Conservation (phyloP, 2,888 invertebrate genomes). For the Meiosimyza platycephala region DNA sequence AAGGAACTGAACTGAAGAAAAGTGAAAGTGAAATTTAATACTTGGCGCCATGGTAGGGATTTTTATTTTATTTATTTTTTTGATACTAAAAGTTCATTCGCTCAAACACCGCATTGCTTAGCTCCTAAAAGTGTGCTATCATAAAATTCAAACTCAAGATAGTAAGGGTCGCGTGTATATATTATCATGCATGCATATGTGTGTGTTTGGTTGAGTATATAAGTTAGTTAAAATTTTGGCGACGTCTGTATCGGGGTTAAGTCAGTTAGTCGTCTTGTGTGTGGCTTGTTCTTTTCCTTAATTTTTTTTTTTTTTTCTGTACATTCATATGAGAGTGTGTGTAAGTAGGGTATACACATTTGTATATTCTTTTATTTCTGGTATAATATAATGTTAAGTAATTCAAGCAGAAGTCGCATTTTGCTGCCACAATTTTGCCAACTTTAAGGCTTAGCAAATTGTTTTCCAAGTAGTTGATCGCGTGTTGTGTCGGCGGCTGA, state of each 20-base stretch:
- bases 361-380: not conserved
- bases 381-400: slow-evolving; percentile 8
- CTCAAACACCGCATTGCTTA: not conserved
- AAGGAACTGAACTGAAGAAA: no score
- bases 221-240: not conserved
- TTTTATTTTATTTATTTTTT: slow-evolving; percentile 10
- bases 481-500: not conserved
- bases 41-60: slow-evolving; percentile 31
- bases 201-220: slow-evolving; percentile 1
- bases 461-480: slow-evolving; percentile 29
- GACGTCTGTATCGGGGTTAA: not conserved
- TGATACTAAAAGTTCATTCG: slow-evolving; percentile 26
- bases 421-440: slow-evolving; percentile 21
- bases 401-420: not conserved
- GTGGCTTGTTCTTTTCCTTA: not conserved
- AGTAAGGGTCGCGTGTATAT: not conserved
- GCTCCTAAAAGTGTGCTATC: not conserved
- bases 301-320: no score
- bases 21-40: slow-evolving; percentile 34
- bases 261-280: not conserved
- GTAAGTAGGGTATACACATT: not conserved
- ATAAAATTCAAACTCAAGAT: slow-evolving; percentile 13
- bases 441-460: slow-evolving; percentile 35
- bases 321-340: not conserved
- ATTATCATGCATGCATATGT: not conserved